Percentiles rank a stretch among this genome's conserved stretches.
phyloP scores from a whole-genome alignment of 1,140 invertebrate species.

The Drosophila burlai region DNA sequence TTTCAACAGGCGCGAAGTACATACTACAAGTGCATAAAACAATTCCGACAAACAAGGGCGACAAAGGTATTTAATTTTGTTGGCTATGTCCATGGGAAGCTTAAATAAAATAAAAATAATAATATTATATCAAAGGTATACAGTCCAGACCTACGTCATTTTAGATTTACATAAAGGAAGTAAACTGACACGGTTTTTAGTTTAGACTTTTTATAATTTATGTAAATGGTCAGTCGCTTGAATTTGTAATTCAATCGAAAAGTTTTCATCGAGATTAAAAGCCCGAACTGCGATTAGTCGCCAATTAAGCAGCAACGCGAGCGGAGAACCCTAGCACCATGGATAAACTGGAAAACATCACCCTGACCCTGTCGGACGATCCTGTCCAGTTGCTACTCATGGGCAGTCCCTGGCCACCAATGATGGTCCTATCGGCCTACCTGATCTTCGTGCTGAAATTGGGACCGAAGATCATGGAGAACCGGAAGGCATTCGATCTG shows the following conservation, averaged over 20 bases:
- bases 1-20: slow-evolving; percentile 20
- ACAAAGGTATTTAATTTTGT: not conserved
- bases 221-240: not conserved
- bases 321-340: slow-evolving; percentile 1
- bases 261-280: not conserved
- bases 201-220: not conserved
- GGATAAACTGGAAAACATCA: slow-evolving; percentile 1
- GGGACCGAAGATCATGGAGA: slow-evolving; percentile 92
- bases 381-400: slow-evolving; percentile 87
- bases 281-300: slow-evolving; percentile 4
- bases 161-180: not conserved
- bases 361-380: slow-evolving; percentile 19
- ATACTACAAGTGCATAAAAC: slow-evolving; percentile 12
- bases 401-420: slow-evolving; percentile 89
- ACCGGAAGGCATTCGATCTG: slow-evolving; percentile 92
- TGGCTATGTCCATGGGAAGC: not conserved
- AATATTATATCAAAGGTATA: not conserved
- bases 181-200: not conserved
- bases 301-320: not conserved
- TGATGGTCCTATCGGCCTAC: slow-evolving; percentile 89
- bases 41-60: not conserved
- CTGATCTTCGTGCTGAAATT: slow-evolving; percentile 88
- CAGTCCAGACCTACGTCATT: not conserved
- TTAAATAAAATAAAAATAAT: not conserved
- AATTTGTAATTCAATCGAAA: slow-evolving; percentile 24